A percentile compares a stretch with the other conserved stretches of the same genome.
Evolutionary conservation across 2,797 vertebrate genomes (phyloP).

Genomic region (Helicolenus hilgendorfi): DNA sequence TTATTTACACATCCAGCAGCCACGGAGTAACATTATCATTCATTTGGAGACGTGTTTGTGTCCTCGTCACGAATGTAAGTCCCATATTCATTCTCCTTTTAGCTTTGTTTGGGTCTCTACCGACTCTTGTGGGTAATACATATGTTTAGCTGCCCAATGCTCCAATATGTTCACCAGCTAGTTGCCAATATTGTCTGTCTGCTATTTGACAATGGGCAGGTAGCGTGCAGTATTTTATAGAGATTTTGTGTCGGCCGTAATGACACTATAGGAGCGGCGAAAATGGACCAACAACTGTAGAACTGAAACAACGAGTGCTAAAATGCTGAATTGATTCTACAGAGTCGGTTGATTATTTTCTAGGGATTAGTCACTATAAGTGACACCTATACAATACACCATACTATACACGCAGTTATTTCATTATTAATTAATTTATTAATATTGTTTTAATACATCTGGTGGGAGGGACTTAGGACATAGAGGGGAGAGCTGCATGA

Average conservation of each 20-base stretch:
- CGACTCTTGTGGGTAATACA: neutral
- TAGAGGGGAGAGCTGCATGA: neutral
- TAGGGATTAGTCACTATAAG: neutral
- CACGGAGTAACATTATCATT: neutral
- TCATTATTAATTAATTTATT: neutral
- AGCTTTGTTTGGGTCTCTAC: neutral
- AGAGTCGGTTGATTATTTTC: neutral
- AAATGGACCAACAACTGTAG: neutral
- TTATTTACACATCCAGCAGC: neutral
- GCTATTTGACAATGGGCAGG: neutral
- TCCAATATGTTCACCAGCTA: neutral
- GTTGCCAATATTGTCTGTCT: neutral
- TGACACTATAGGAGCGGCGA: neutral
- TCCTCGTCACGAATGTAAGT: neutral
- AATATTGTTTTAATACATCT: too few species aligned
- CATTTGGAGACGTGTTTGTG: neutral
- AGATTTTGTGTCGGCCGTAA: neutral
- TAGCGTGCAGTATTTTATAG: neutral
- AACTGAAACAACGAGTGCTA: neutral
- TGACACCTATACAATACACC: neutral
- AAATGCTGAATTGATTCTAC: neutral
- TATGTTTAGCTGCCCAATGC: neutral
- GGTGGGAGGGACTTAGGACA: neutral
- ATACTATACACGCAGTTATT: neutral
- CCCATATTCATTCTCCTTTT: neutral